Evolutionary conservation across 2,797 vertebrate species (phyloP), one percentile per base, ranked within the genome.

Genomic region (Novumbra hubbsi): DNA sequence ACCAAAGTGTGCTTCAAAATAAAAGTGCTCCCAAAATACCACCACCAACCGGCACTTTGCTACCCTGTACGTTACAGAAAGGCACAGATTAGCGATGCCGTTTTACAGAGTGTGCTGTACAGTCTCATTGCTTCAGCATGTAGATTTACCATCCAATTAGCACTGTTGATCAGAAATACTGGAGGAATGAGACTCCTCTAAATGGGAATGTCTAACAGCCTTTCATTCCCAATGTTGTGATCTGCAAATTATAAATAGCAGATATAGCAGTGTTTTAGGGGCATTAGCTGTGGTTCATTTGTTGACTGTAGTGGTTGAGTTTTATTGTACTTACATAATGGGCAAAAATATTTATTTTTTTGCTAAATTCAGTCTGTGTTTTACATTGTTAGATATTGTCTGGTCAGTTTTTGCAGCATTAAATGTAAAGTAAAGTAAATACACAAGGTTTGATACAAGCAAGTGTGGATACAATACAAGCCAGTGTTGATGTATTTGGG

Each of bases 361-460:
- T n/a, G n/a, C n/a, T n/a, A n/a, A n/a, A n/a, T n/a, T n/a, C n/a
- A n/a, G n/a, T n/a, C n/a, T n/a, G n/a, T n/a, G n/a, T n/a, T n/a
- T n/a, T n/a, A n/a, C n/a, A n/a, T n/a, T n/a, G n/a, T n/a, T n/a
- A n/a, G n/a, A n/a, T n/a, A n/a, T n/a, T 17, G 17, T 16, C 14
- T 52, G 17, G 17, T 15, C 49, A 52, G 17, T 52, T 50, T 19
- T 50, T 50, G 49, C 49, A 19, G 17, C 49, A 17, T 50, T 17
- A 50, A 24, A 11, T 34, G 16, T 73, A 81, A 74, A 63, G 8
- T 19, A 75, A 76, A 70, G 79, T 12, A 17, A 75, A 74, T 21
- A 68, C 16, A 41, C 65, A 70, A 41, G 69, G 17, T n/a, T n/a
- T n/a, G n/a, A n/a, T n/a, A n/a, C n/a, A n/a, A n/a, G n/a, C n/a